Base-by-base conservation (phyloP, 2,797 vertebrate species). In the Zenarchopterus dispar region DNA sequence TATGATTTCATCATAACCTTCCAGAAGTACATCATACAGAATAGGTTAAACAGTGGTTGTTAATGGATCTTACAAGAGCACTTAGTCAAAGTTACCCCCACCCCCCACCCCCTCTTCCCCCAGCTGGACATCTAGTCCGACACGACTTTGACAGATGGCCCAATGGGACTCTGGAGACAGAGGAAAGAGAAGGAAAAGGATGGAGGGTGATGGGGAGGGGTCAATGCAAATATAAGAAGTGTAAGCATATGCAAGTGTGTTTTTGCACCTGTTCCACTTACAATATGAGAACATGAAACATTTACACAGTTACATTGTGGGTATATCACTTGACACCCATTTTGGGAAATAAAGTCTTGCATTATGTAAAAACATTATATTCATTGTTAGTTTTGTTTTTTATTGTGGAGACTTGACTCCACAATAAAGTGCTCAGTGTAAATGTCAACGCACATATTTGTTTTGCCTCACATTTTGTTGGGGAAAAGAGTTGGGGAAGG, bases 91-190 rank as follows among this genome's bases (percentile, higher is more conserved):
- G 76, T 78, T 54, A 60, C 62, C 63, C 19, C 41, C 8, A 50
- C 13, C 39, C 51, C 18, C 17, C 46, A 50, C 6, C 49, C 67
- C 53, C 44, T 52, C 36, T 46, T 22, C 51, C 62, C 58, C 62
- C 26, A 90, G 89, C 84, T 89, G 90, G 85, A 70, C 9, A 17
- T 65, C 58, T 67, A 55, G 75, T 69, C 76, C 5, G 48, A 68
- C 46, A 75, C 70, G 75, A 85, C 66, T 84, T 69, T 88, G 85
- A 89, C 90, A 91, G 89, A 92, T 92, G 89, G 89, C 64, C 78
- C 81, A 73, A 84, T 86, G 78, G 80, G 76, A 85, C 17, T 53
- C 62, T 50, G 45, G 52, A 51, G 43, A 65, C 67, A 55, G 70
- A 62, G 62, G 42, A 51, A 58, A 51, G 46, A 64, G 62, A n/a